phyloP scores from a whole-genome alignment of 1,140 invertebrate species.

The Orius insidiosus region DNA sequence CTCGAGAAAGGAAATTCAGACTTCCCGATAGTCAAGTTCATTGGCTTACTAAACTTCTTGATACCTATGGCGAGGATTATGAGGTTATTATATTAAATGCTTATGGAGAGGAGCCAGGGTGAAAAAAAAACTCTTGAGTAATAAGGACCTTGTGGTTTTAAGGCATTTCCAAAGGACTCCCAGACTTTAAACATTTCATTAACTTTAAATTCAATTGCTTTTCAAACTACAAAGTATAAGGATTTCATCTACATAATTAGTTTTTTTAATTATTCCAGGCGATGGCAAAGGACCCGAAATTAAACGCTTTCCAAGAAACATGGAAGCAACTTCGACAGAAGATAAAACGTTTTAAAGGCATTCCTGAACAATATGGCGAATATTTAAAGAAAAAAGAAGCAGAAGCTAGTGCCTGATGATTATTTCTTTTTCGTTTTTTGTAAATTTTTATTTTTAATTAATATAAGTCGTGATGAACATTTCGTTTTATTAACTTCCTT shows the following conservation, averaged over 20 bases:
- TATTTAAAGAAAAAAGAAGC: conserved; percentile 7
- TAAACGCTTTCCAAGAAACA: conserved; percentile 73
- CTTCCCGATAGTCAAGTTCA: conserved; percentile 59
- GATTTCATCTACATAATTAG: no score
- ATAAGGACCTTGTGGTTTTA: no score
- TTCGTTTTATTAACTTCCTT: no score
- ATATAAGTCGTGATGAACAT: no score
- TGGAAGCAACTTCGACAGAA: conserved; percentile 69
- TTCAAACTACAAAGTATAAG: no score
- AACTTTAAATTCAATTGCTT: neutral
- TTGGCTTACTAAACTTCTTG: conserved; percentile 63
- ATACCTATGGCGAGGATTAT: conserved; percentile 75
- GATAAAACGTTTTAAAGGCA: conserved; percentile 35
- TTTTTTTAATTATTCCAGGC: no score
- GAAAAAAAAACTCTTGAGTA: no score
- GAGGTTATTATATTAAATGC: conserved; percentile 30
- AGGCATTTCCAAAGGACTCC: no score
- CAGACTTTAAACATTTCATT: neutral
- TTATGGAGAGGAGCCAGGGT: no score
- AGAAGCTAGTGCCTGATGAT: neutral
- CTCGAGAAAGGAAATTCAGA: conserved; percentile 42
- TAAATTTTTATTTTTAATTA: no score
- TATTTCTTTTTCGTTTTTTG: no score
- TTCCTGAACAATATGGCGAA: conserved; percentile 29
- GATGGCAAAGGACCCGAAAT: conserved; percentile 8